These are phyloP conservation scores for Sarcophaga peregrina DNA, from an alignment of 1,140 invertebrate species.

Conservation along the genomic window DNA sequence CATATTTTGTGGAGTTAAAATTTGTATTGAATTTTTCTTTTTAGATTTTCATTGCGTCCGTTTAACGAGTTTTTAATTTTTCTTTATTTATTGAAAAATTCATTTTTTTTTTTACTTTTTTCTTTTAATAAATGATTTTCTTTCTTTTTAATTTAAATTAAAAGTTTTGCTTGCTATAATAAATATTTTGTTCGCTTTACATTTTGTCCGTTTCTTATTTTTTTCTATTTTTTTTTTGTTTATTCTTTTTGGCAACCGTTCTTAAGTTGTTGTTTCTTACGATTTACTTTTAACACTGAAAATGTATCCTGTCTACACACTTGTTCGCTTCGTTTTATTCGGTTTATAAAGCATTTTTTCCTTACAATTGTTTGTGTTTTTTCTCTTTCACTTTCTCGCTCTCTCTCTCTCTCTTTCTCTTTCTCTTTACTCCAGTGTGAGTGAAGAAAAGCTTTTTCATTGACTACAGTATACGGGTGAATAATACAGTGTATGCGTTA, in stretches of 20 bases:
- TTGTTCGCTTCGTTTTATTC: conserved; percentile 59
- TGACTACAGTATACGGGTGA: conserved; percentile 14
- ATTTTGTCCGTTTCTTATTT: background rate
- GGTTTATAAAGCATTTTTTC: conserved; percentile 20
- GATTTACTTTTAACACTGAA: conserved; percentile 62
- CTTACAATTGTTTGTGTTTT: background rate
- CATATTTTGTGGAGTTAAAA: background rate
- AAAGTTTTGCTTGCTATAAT: background rate
- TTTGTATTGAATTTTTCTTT: background rate
- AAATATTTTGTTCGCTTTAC: background rate
- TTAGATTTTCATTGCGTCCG: background rate
- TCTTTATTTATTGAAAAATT: background rate
- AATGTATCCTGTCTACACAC: conserved; percentile 61
- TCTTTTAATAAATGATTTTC: background rate
- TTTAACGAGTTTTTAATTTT: background rate
- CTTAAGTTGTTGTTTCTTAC: conserved; percentile 55
- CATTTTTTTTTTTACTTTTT: background rate
- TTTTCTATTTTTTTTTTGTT: background rate
- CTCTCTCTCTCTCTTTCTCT: background rate
- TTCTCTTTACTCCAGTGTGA: background rate
- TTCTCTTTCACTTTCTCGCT: background rate
- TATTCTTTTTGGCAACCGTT: conserved; percentile 25
- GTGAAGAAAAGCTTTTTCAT: conserved; percentile 35
- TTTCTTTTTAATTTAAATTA: background rate
- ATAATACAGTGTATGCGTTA: background rate